A percentile compares a stretch with the other conserved stretches of the same genome.
Conservation (phyloP, 2,113 vertebrate species). For the Gasterosteus aculeatus region DNA sequence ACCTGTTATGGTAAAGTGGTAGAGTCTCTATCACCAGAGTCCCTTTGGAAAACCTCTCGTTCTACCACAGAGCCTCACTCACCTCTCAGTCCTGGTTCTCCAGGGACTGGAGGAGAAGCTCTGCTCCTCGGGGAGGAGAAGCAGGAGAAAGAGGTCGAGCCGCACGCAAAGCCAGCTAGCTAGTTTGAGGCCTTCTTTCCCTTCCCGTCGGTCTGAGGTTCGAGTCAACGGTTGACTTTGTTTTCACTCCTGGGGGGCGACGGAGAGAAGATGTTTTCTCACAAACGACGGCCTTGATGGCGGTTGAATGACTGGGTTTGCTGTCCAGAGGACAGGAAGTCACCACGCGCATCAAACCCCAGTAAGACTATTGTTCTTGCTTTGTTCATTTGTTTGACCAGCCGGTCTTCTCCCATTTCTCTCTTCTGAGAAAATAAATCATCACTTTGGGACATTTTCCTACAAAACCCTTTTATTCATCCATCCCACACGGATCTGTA, state of each 20-base stretch:
- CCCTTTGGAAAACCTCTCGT: too few species aligned
- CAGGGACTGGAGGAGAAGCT: too few species aligned
- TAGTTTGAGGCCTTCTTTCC: constrained; percentile 39
- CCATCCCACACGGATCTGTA: constrained; percentile 19
- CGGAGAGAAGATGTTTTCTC: constrained; percentile 30
- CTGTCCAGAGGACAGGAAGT: neutral
- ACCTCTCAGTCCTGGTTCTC: too few species aligned
- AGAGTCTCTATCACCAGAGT: too few species aligned
- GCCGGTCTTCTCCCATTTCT: neutral
- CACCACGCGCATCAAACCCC: too few species aligned
- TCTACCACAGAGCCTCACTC: too few species aligned
- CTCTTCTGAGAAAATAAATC: constrained; percentile 3
- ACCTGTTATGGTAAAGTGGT: too few species aligned
- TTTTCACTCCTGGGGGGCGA: constrained; percentile 59
- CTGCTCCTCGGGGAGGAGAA: too few species aligned
- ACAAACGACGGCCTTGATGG: constrained; percentile 11
- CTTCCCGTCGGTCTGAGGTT: constrained; percentile 63
- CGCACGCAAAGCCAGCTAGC: too few species aligned
- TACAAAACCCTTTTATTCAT: constrained; percentile 41
- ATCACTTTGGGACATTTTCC: constrained; percentile 12
- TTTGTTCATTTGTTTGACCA: too few species aligned
- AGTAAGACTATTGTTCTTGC: too few species aligned
- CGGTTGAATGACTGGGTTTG: neutral
- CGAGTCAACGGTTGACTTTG: constrained; percentile 47
- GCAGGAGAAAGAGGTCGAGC: too few species aligned